Base-by-base conservation (phyloP, 2,113 vertebrate species). In the Corythoichthys haematopterus region DNA sequence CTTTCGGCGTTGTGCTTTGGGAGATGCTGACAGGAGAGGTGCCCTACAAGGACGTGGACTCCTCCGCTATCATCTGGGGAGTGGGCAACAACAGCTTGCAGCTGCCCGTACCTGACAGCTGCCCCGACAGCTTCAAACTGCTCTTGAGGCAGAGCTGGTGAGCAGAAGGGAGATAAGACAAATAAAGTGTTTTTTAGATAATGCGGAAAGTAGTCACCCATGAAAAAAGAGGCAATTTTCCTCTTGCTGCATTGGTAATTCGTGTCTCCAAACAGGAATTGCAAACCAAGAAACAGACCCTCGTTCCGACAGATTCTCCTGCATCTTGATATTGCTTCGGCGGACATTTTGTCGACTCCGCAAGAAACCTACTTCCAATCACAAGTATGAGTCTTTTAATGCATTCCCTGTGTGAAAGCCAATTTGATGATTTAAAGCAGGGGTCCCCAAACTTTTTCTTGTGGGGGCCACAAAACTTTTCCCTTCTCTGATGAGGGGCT, bases 21-120 rank as follows among this genome's bases (percentile, higher is more conserved):
- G 97, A 98, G 92, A 93, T 98, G 88, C 84, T 98, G 83, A 98
- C 96, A 0, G 96, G 96, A 0, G 97, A 97, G 88, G 96, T 98
- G 78, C 96, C 97, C 69, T 98, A 98, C 81, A 98, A 97, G 87
- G 97, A 98, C 0, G 97, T 98, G 75, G 97, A 98, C 79, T 98
- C 97, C 1, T 98, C 97, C 0, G 97, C 97, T 71, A 98, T 98
- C 62, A 98, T 98, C 80, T 98, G 97, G 97, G 96, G 97, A 1
- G 97, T 98, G 51, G 97, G 97, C 53, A 98, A 97, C 91, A 98
- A 98, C 90, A 98, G 97, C 85, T 93, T 99, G 33, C 95, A 98
- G 84, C 92, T 99, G 85, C 97, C 96, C 6, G 93, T 99, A 3
- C 97, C 97, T 33, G 94, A 96, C 50, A 92, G 94, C 88, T 98